Evolutionary conservation across 2,113 vertebrate genomes (phyloP), one percentile per base, ranked within the genome.

Genomic region (Cottus gobio): DNA sequence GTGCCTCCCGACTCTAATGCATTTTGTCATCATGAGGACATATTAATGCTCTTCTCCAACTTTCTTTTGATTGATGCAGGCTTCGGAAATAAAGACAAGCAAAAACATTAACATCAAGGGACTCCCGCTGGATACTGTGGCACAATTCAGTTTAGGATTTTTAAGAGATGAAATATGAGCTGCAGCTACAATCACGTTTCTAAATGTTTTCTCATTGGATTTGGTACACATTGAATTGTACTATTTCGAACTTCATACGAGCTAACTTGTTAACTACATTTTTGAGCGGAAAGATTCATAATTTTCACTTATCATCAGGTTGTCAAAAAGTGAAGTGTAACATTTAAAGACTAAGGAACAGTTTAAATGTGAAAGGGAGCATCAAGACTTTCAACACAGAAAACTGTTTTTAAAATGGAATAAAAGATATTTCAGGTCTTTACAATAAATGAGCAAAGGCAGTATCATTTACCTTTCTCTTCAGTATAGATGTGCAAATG

Each of bases 11-110:
- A 91, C 83, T 82, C 80, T 92, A 93, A 94, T 94, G 93, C 91
- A 91, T 90, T 94, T 92, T 93, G 93, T 93, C 93, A 91, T 92
- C 85, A 82, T 90, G 91, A 89, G 91, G 85, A 92, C 85, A 84
- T 93, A 90, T 92, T 91, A 91, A 93, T 93, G 82, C 83, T 85
- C 83, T 48, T 86, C 86, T 84, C 84, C 86, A 93, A 93, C 84
- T 91, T 93, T 91, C 79, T 68, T 57, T 80, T 90, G 90, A 93
- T 89, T 86, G 89, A 93, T 93, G 91, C 62, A 39, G 50, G 63
- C 73, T 60, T 79, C 13, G 30, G 52, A 75, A 79, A 91, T 85
- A 79, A 75, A 88, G 81, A 86, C 84, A 77, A 85, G 85, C 57
- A 82, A 70, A 89, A 83, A 87, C 82, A 82, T 81, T 87, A 80